Evolutionary conservation across 1,140 invertebrate species (phyloP), one percentile per base, ranked within the genome.

Genomic region (Leptinotarsa defecta): DNA sequence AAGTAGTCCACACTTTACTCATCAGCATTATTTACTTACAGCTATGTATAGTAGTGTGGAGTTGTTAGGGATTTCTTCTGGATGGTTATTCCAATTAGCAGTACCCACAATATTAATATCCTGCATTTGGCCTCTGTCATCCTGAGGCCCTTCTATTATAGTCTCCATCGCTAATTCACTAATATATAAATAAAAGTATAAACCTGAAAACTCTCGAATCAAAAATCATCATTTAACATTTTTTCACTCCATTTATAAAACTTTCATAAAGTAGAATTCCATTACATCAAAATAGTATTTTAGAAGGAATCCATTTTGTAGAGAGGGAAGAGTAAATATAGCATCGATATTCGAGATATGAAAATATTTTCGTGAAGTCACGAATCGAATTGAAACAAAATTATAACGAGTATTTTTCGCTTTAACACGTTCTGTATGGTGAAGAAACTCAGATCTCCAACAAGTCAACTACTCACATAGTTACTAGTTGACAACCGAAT

Each of bases 31-130:
- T 57, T 57, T 70, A 83, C 79, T 81, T 80, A 84, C 83, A 17
- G 82, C 81, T 27, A 84, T 84, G 68, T 83, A 83, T 8, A 84
- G 68, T 49, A 83, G 74, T 11, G 80, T 82, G n/a, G 79, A 78
- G 74, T 82, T 82, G 57, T 76, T 71, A 8, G 62, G 62, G 71
- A 71, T 74, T 67, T 75, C 74, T 73, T 74, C 74, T 2, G 61
- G 24, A 22, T 73, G 71, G n/a, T 22, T 70, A 49, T 3, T 61
- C 75, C 75, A 76, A 73, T 48, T 73, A 34, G 52, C n/a, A 24
- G 72, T 24, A 73, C 52, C 68, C 48, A 78, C 71, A 70, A 78
- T 52, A 70, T 75, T 74, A 24, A 79, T n/a, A 43, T 75, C 74
- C 62, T 77, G 74, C 3, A 73, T 43, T 20, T 43, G 62, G 52